Percentiles rank a stretch among this genome's conserved stretches.
Evolutionary conservation across 1,140 invertebrate genomes (phyloP).

Genomic region (Leptopilina boulardi): DNA sequence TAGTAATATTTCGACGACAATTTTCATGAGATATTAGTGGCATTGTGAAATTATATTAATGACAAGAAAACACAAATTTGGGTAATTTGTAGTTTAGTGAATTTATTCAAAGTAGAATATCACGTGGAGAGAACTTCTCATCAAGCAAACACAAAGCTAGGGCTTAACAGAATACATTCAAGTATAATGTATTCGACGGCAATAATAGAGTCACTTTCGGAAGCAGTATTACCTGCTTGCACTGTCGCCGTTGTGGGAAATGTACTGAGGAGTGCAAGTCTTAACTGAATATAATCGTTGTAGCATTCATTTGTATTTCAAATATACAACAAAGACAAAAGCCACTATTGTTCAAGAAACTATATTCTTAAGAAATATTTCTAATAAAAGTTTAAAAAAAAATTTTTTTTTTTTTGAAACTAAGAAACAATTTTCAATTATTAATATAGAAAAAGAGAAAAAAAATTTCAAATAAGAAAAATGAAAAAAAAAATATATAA

Average conservation of each 20-base stretch:
- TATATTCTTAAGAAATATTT: neutral
- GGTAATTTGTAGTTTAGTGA: conserved; percentile 14
- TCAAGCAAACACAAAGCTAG: conserved; percentile 2
- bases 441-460: no score
- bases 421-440: no score
- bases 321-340: neutral
- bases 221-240: conserved; percentile 25
- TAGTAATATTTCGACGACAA: neutral
- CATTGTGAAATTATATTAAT: neutral
- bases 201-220: conserved; percentile 40
- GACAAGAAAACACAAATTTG: conserved; percentile 13
- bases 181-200: conserved; percentile 38
- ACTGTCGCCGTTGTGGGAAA: conserved; percentile 50
- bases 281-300: conserved; percentile 67
- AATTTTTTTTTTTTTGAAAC: no score
- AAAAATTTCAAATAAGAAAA: no score
- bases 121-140: conserved; percentile 20
- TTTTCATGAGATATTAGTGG: neutral
- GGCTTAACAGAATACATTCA: conserved; percentile 18
- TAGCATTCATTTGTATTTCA: neutral
- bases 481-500: no score
- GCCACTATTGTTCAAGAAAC: neutral
- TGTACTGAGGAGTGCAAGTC: conserved; percentile 12
- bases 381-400: no score
- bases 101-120: conserved; percentile 18